Evolutionary conservation across 2,797 vertebrate genomes (phyloP).

Genomic region (Brachyrhaphis roseni): DNA sequence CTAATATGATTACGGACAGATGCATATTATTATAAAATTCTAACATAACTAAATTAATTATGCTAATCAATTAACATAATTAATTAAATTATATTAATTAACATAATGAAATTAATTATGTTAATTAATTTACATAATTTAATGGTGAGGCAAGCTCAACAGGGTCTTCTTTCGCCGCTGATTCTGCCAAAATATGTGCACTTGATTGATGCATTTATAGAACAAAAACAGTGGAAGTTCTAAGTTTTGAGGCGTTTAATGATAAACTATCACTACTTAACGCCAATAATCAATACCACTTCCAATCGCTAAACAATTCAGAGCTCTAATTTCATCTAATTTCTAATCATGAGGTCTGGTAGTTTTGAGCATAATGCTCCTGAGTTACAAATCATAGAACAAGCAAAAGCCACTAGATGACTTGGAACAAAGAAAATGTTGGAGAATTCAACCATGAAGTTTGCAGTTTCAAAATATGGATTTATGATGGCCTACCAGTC

Average conservation of each 20-base stretch:
- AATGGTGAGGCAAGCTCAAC: too few relatives aligned
- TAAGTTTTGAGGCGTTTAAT: background rate
- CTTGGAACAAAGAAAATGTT: background rate
- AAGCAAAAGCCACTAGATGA: background rate
- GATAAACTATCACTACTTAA: background rate
- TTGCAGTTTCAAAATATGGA: background rate
- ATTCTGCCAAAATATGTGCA: background rate
- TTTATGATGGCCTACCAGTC: background rate
- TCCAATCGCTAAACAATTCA: background rate
- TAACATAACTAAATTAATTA: too few relatives aligned
- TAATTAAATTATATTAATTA: too few relatives aligned
- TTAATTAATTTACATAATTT: too few relatives aligned
- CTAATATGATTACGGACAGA: too few relatives aligned
- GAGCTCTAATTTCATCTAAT: background rate
- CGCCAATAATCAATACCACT: background rate
- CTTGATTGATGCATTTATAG: background rate
- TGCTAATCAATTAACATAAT: too few relatives aligned
- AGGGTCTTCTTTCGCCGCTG: too few relatives aligned
- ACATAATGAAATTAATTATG: too few relatives aligned
- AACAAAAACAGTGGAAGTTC: background rate
- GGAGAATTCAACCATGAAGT: background rate
- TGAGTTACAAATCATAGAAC: background rate
- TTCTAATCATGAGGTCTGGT: background rate
- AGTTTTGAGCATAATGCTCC: background rate
- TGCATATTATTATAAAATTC: too few relatives aligned